Evolutionary conservation across 1,140 invertebrate genomes (phyloP), one percentile per base, ranked within the genome.

Genomic region (Zaprionus camerounensis): DNA sequence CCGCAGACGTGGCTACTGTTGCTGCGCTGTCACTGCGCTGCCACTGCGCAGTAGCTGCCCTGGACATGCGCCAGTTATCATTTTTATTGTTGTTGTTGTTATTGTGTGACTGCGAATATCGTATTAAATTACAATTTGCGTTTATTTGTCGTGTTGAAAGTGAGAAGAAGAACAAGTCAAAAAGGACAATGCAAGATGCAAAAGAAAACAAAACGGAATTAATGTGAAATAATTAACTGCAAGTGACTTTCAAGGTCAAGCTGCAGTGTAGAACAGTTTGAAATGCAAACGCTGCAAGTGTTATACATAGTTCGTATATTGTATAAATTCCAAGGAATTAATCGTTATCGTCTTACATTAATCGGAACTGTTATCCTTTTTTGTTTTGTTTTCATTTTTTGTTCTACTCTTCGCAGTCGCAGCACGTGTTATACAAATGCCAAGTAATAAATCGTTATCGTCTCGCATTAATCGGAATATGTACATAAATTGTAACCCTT

Each of bases 41-140:
- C 24, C 20, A 24, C 24, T 67, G 12, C 55, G 13, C 36, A 26
- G 38, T 41, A 15, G 51, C 22, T 41, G 20, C 61, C 34, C 12
- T 72, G 76, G 80, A 49, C 63, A 68, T 71, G 71, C 59, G 59
- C 41, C 59, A 63, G 31, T 71, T 58, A 63, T 55, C 51, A 49
- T 41, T 53, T 34, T 26, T 26, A 26, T 55, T 31, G 44, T 67
- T 51, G 53, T 61, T 67, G 70, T 76, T 72, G 51, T 44, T 71
- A 15, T 28, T 56, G 64, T 53, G 68, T 63, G 66, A 28, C 51
- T 34, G 73, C 38, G 67, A 77, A 87, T 86, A 80, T 88, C 75
- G 63, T 72, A 70, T 86, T 83, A 80, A 67, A 49, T 76, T 82
- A 58, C 59, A 65, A 49, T 76, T 64, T 31, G 28, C 24, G 71